These are phyloP conservation scores for Calameuta pallipes DNA, from an alignment of 2,888 invertebrate genomes.

Conservation along the genomic window DNA sequence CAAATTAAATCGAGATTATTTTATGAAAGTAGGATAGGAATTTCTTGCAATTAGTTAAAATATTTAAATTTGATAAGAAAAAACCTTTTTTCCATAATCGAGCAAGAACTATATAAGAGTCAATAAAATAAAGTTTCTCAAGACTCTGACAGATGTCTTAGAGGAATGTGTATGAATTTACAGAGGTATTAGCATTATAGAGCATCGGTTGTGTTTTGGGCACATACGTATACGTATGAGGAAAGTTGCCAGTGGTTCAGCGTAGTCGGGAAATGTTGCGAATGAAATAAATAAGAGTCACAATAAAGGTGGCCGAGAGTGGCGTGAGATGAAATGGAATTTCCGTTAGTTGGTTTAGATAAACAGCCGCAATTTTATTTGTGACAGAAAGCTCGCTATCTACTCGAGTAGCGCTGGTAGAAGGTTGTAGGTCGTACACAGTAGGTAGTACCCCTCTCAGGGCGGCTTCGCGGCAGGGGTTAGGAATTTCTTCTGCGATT, in stretches of 20 bases:
- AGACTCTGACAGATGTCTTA: background rate
- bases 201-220: background rate
- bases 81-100: background rate
- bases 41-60: background rate
- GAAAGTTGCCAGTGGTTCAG: background rate
- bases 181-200: background rate
- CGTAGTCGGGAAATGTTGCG: slow-evolving; percentile 13
- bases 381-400: slow-evolving; percentile 22
- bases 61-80: background rate
- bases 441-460: slow-evolving; percentile 20
- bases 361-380: slow-evolving; percentile 56
- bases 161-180: background rate
- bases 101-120: background rate
- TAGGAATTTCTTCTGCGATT: slow-evolving; percentile 39
- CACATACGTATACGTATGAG: background rate
- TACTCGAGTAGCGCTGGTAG: slow-evolving; percentile 4
- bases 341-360: slow-evolving; percentile 52
- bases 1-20: background rate
- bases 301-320: slow-evolving; percentile 25
- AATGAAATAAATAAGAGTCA: slow-evolving; percentile 39
- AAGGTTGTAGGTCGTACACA: background rate
- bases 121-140: background rate
- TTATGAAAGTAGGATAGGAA: background rate
- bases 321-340: slow-evolving; percentile 49
- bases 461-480: slow-evolving; percentile 26